Base-by-base conservation (phyloP, 1,140 invertebrate genomes). In the Lepidotrigona ventralis region DNA sequence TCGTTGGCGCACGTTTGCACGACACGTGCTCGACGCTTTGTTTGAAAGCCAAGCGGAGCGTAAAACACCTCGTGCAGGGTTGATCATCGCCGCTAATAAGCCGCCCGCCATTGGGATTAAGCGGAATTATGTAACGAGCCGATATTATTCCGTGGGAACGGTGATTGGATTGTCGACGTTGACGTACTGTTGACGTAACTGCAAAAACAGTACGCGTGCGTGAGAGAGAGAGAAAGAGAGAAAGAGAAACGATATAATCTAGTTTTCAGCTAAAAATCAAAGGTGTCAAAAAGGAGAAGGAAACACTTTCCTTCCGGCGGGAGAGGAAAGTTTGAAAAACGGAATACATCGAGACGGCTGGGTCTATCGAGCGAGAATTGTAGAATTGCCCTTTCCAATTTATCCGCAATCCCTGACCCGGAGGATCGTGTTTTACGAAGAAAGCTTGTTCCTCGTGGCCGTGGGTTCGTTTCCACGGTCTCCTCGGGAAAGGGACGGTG, bases 371-470 rank as follows among this genome's bases (percentile, higher is more conserved):
- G 80, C 53, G 78, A 85, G 75, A 87, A 87, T 84, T 75, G 74
- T 56, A 64, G 69, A 86, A 88, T 87, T 86, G 85, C 63, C 70
- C 39, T 82, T 74, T 81, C 85, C 77, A 74, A 86, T 86, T 80
- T 87, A 68, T 70, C 70, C 81, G 77, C 85, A 87, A 84, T 81
- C 75, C 71, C 85, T 79, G 63, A 2, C 68, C n/a, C 51, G 26
- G 74, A 76, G 72, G 78, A 84, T 85, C 79, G 74, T 87, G 83
- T 87, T 85, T 81, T 82, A 88, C 86, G 83, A 70, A 75, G 79
- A 66, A 75, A 87, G 81, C 70, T 71, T 66, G 81, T 86, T 17
- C 74, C 68, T 53, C 23, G 77, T 46, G 81, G n/a, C 86, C 80
- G 85, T 86, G 69, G 77, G 85, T 66, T 72, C 85, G 72, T 46